Percentiles rank a stretch among this genome's conserved stretches.
Evolutionary conservation across 2,888 invertebrate species (phyloP).

Genomic region (Euphydryas editha): DNA sequence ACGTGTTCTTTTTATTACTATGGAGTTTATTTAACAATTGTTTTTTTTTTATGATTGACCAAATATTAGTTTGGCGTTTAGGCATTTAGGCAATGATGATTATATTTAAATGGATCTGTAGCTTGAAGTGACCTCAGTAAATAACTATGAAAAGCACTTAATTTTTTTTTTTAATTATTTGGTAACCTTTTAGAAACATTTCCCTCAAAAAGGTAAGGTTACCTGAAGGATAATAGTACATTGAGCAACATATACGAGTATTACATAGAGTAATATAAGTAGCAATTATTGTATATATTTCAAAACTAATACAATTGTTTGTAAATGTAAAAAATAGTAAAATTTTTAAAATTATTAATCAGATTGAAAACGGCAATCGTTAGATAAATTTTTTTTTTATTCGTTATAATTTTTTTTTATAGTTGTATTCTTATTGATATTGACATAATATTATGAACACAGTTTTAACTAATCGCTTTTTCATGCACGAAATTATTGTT

Average conservation of each 20-base stretch:
- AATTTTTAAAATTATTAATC: no score
- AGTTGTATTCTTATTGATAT: no score
- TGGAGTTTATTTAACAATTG: constrained; percentile 2
- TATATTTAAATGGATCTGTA: background rate
- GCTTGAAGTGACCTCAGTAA: constrained; percentile 3
- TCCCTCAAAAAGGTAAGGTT: constrained; percentile 2
- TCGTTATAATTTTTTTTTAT: no score
- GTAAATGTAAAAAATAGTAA: no score
- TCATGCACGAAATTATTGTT: no score
- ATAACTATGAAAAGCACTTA: constrained; percentile 23
- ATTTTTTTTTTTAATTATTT: constrained; percentile 20
- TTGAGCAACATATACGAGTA: no score
- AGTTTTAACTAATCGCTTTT: background rate
- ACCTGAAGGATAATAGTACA: background rate
- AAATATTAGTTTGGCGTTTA: constrained; percentile 8
- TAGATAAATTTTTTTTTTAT: no score
- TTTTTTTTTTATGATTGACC: background rate
- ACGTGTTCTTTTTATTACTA: background rate
- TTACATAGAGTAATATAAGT: no score
- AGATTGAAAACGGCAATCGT: no score
- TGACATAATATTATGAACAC: background rate
- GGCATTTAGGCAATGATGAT: background rate
- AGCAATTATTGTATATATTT: no score
- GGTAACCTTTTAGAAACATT: constrained; percentile 14
- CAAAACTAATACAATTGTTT: no score